These are phyloP conservation scores for Paradoxurus hermaphroditus DNA, from an alignment of 2,113 vertebrate genomes.

Conservation along the genomic window DNA sequence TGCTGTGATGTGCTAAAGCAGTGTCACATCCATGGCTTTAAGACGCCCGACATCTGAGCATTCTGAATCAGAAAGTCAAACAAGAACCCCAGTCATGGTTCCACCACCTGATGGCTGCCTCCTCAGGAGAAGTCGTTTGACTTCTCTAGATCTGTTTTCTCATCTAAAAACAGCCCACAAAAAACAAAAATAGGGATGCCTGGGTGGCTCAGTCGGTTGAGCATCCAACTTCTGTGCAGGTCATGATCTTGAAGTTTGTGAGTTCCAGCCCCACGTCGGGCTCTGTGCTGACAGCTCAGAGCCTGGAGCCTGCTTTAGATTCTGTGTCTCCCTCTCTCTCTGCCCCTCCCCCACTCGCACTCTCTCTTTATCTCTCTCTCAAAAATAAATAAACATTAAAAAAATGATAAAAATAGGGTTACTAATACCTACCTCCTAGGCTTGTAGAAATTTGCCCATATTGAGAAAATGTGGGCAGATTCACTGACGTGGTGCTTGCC, in stretches of 20 bases:
- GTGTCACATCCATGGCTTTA: background rate
- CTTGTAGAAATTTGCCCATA: background rate
- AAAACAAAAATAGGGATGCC: background rate
- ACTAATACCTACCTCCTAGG: background rate
- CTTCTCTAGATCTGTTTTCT: slow-evolving; percentile 5
- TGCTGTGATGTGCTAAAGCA: background rate
- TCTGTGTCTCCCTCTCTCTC: no score
- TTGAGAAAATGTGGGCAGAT: background rate
- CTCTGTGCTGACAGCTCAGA: no score
- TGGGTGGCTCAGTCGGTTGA: no score
- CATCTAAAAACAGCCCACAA: no score
- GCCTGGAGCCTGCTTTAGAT: no score
- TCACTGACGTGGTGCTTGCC: background rate
- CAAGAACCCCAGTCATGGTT: background rate
- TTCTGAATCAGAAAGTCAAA: background rate
- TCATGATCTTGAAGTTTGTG: no score
- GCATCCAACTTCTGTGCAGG: no score
- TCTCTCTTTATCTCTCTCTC: no score
- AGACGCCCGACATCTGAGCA: background rate
- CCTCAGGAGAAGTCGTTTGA: slow-evolving; percentile 41
- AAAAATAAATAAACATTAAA: background rate
- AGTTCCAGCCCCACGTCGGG: no score
- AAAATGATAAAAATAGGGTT: background rate
- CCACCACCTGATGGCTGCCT: background rate
- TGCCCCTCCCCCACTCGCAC: no score